These are phyloP conservation scores for Thelaira solivaga DNA, from an alignment of 2,888 invertebrate species.

Conservation along the genomic window DNA sequence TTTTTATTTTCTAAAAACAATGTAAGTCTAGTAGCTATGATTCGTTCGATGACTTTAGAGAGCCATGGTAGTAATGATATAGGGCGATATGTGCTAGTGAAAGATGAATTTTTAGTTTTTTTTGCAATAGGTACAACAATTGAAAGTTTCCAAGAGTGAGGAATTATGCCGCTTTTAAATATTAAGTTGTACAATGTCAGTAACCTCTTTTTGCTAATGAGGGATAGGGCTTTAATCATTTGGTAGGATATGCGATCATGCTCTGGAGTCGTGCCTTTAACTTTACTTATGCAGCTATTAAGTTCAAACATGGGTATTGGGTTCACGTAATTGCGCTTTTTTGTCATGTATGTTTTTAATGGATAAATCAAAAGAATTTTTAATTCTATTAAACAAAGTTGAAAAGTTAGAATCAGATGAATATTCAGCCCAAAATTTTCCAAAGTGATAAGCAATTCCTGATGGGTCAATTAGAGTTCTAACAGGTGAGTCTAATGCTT, in stretches of 20 bases:
- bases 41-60: constrained; percentile 12
- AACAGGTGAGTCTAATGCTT: neutral
- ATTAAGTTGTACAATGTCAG: neutral
- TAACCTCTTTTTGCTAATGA: neutral
- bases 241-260: too few species aligned
- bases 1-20: neutral
- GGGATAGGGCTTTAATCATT: neutral
- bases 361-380: too few species aligned
- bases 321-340: too few species aligned
- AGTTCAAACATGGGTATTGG: too few species aligned
- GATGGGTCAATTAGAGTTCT: neutral
- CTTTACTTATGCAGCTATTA: too few species aligned
- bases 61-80: constrained; percentile 9
- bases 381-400: too few species aligned
- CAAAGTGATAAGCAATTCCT: neutral
- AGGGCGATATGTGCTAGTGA: too few species aligned
- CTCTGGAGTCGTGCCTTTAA: too few species aligned
- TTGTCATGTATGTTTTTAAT: too few species aligned
- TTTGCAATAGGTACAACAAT: neutral
- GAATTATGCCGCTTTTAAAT: neutral
- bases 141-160: neutral
- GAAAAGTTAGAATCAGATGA: neutral
- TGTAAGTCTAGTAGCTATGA: constrained; percentile 3
- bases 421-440: neutral
- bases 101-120: too few species aligned